A percentile compares a stretch with the other conserved stretches of the same genome.
Evolutionary conservation across 2,888 invertebrate species (phyloP).

Genomic region (Brenthis ino): DNA sequence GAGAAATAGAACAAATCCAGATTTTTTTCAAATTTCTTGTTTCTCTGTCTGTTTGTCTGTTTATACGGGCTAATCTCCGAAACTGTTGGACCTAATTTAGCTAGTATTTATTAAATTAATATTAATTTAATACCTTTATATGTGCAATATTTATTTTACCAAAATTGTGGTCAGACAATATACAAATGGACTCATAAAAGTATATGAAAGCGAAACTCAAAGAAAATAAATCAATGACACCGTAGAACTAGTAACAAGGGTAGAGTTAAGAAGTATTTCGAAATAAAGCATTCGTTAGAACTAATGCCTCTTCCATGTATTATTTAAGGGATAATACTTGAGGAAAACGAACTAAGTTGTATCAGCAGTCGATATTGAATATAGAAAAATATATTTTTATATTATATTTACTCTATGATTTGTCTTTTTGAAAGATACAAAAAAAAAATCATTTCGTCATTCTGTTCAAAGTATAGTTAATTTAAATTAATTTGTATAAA

Average conservation of each 20-base stretch:
- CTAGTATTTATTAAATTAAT: no score
- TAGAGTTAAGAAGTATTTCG: constrained; percentile 8
- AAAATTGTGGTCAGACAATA: not conserved
- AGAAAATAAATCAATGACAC: constrained; percentile 28
- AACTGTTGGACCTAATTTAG: no score
- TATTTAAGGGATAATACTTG: constrained; percentile 9
- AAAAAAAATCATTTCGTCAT: no score
- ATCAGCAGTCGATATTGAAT: constrained; percentile 51
- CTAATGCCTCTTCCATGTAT: constrained; percentile 12
- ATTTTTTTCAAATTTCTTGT: no score
- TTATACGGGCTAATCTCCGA: no score
- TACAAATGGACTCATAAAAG: constrained; percentile 7
- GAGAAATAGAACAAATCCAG: no score
- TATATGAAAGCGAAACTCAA: constrained; percentile 15
- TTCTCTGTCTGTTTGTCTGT: no score
- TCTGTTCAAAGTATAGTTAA: no score
- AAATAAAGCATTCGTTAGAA: constrained; percentile 2
- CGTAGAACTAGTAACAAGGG: constrained; percentile 26
- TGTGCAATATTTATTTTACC: not conserved
- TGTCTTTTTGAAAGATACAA: no score
- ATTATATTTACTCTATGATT: no score
- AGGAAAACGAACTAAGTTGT: constrained; percentile 50
- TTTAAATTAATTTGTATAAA: no score
- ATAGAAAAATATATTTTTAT: no score
- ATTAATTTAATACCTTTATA: not conserved